Base-by-base conservation (phyloP, 2,888 invertebrate species). In the Philhelius pedissequus region DNA sequence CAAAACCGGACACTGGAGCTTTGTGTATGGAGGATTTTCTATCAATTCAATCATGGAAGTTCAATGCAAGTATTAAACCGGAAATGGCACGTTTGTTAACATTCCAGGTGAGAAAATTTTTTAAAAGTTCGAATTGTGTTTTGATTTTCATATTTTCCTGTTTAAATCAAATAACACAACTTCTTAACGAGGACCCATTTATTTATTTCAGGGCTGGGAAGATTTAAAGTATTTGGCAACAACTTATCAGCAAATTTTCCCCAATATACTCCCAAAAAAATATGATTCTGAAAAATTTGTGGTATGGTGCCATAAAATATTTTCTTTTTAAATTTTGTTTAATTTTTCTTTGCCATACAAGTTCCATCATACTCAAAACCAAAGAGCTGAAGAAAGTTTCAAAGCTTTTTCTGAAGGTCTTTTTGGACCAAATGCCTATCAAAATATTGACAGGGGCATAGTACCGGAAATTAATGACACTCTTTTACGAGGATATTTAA, bases 11-110 rank as follows among this genome's bases (percentile, higher is more conserved):
- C 11, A 90, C 92, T 90, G 92, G 93, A 87, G 93, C 94, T 1
- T 91, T 97, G 82, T 97, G 97, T 89, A 88, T 91, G 3, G 92
- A 94, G 2, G 97, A 97, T 91, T 89, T 95, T 77, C 92, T 94
- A 38, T 92, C 94, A 40, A 91, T 97, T 5, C 92, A 93, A 87
- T 92, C 92, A 62, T 96, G 96, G 96, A 90, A 92, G 54, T 95
- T 95, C 93, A 93, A 94, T 87, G 91, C 92, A 1, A 93, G 94
- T 20, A 93, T 95, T 76, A 94, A 93, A 38, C 89, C 90, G 50
- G 92, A 93, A 2, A 88, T 92, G 83, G 94, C 94, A 0, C 93
- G 94, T 13, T 92, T 92, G 74, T 92, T 96, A 80, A 94, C 96
- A 13, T 84, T 86, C 50, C 91, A 91, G 86, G 89, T 89, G 80